phyloP scores from a whole-genome alignment of 2,113 vertebrate species.

The Atlantisia rogersi region DNA sequence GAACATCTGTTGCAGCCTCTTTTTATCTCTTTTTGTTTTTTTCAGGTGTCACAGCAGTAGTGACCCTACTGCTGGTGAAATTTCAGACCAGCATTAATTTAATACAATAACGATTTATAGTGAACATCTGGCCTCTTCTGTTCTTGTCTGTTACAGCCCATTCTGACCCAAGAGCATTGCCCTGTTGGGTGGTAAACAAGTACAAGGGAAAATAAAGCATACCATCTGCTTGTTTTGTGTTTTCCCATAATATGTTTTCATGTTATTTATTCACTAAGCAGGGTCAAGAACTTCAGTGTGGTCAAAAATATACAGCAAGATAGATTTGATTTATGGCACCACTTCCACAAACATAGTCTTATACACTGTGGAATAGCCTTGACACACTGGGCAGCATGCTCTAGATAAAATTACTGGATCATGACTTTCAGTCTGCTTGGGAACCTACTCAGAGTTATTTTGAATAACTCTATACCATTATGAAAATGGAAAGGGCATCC shows the following conservation, averaged over 20 bases:
- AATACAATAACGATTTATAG: neutral
- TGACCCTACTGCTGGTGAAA: neutral
- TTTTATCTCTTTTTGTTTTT: neutral
- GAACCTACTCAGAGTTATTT: neutral
- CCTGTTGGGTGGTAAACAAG: slow-evolving; percentile 23
- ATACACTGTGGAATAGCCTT: neutral
- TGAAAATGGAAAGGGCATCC: neutral
- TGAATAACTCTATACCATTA: neutral
- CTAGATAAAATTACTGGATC: neutral
- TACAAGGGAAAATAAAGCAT: neutral
- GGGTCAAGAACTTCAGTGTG: neutral
- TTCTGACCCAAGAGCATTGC: slow-evolving; percentile 29
- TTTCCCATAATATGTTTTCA: neutral
- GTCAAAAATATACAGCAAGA: neutral
- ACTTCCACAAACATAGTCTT: neutral
- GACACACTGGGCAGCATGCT: neutral
- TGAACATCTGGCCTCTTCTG: slow-evolving; percentile 30
- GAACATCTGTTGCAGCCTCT: neutral
- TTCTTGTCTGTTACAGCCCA: neutral
- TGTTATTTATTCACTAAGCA: neutral
- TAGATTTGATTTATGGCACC: neutral
- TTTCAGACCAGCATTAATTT: slow-evolving; percentile 5
- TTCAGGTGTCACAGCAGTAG: neutral
- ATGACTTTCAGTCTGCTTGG: neutral
- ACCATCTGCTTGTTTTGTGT: slow-evolving; percentile 3